Conservation (phyloP, 2,888 invertebrate genomes). For the Brachyptera putata region DNA sequence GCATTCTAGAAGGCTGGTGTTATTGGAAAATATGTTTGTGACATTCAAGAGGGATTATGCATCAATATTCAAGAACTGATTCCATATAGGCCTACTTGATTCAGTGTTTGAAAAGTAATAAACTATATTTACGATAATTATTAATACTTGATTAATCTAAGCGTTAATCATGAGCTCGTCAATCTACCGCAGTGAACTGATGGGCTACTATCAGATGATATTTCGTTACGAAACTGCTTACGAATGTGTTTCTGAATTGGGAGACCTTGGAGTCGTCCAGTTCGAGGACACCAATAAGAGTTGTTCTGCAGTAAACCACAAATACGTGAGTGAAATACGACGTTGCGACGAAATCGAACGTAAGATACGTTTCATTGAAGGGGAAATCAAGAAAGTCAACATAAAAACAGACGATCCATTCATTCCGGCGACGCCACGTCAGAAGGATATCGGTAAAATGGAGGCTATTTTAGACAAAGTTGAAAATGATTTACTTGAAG, state of each 20-base stretch:
- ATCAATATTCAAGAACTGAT: no score
- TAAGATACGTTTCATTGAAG: not conserved
- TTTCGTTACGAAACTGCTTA: not conserved
- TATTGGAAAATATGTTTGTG: no score
- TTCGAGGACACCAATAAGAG: constrained; percentile 5
- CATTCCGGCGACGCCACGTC: not conserved
- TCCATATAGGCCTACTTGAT: no score
- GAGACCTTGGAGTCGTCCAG: not conserved
- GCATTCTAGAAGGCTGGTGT: no score
- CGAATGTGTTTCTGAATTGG: not conserved
- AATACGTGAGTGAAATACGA: constrained; percentile 1
- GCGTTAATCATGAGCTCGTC: no score
- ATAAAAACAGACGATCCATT: not conserved
- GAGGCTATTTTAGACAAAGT: not conserved
- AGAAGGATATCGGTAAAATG: not conserved
- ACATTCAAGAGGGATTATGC: no score
- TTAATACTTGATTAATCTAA: no score
- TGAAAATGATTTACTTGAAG: not conserved
- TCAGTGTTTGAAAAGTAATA: no score
- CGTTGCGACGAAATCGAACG: constrained; percentile 12
- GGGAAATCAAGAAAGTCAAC: not conserved
- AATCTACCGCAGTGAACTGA: constrained; percentile 8
- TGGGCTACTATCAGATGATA: not conserved
- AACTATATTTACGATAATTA: no score
- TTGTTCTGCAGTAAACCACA: not conserved